These are phyloP conservation scores for Crypturellus tataupa DNA, from an alignment of 2,797 vertebrate species.

Conservation along the genomic window DNA sequence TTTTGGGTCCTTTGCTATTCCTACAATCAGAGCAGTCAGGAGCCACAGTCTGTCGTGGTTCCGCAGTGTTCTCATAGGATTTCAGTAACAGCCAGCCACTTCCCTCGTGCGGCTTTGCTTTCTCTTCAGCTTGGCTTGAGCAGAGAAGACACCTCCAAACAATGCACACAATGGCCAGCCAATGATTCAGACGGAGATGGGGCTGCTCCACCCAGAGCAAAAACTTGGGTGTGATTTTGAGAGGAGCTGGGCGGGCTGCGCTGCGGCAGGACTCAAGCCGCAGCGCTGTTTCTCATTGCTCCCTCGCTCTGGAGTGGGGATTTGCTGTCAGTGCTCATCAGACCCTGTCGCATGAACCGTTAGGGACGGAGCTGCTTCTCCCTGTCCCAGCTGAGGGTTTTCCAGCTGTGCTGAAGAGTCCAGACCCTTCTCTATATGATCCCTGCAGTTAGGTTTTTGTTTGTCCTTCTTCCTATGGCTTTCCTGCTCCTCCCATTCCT, in stretches of 20 bases:
- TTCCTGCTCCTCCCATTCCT: constrained; percentile 38
- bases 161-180: not conserved
- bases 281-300: rapidly evolving
- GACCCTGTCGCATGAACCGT: not conserved
- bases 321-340: rapidly evolving
- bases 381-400: not conserved
- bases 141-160: constrained; percentile 32
- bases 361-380: not conserved
- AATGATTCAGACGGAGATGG: constrained; percentile 24
- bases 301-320: rapidly evolving
- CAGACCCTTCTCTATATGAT: not conserved
- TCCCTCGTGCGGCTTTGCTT: constrained; percentile 15
- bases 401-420: not conserved
- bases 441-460: not conserved
- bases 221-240: constrained; percentile 6
- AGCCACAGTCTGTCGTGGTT: not conserved
- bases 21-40: not conserved
- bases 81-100: not conserved
- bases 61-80: not conserved
- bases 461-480: not conserved
- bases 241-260: not conserved
- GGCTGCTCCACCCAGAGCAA: constrained; percentile 50
- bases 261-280: not conserved
- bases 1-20: not conserved
- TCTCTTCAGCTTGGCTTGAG: constrained; percentile 26